These are phyloP conservation scores for Bruchidius siliquastri DNA, from an alignment of 2,888 invertebrate species.

Conservation along the genomic window DNA sequence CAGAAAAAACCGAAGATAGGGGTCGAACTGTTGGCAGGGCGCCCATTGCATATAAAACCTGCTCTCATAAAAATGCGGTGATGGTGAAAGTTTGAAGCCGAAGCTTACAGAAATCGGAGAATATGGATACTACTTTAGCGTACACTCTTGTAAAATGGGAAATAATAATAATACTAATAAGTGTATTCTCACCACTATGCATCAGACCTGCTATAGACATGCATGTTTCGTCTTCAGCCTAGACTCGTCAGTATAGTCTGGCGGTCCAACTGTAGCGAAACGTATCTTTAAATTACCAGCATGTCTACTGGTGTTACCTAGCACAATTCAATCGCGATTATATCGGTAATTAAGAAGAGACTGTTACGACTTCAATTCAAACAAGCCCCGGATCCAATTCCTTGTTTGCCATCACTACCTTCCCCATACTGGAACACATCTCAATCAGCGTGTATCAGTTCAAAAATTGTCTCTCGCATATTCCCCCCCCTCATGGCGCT, in stretches of 20 bases:
- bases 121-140: background rate
- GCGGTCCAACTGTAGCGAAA: no score
- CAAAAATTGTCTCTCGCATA: background rate
- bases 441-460: slow-evolving; percentile 10
- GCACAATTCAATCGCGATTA: no score
- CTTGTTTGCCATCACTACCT: background rate
- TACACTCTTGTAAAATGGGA: background rate
- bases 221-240: no score
- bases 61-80: background rate
- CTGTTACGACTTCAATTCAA: background rate
- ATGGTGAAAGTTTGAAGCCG: background rate
- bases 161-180: background rate
- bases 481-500: background rate
- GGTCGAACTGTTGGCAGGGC: background rate
- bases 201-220: no score
- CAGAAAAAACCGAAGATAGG: background rate
- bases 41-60: background rate
- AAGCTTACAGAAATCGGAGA: background rate
- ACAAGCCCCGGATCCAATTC: background rate
- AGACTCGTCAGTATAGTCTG: no score
- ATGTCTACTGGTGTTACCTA: no score
- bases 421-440: background rate
- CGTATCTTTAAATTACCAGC: no score
- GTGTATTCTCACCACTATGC: no score
- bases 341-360: no score